A percentile compares a stretch with the other conserved stretches of the same genome.
Conservation (phyloP, 2,797 vertebrate genomes). For the Tamandua tetradactyla region DNA sequence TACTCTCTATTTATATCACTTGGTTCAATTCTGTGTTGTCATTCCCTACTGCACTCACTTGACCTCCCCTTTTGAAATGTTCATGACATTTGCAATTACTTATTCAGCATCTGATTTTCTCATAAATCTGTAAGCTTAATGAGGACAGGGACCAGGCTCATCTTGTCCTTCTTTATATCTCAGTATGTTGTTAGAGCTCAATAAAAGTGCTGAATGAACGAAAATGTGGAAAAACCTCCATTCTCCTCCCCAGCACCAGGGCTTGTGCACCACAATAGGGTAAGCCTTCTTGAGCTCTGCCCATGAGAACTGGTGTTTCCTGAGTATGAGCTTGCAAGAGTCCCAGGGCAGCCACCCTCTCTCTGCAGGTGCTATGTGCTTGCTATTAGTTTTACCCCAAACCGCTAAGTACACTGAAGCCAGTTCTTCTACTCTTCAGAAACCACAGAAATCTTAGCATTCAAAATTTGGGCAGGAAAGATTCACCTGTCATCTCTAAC, state of each 20-base stretch:
- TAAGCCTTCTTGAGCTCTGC: rapidly evolving
- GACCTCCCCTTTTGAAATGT: background rate
- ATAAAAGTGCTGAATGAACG: background rate
- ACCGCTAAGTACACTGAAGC: background rate
- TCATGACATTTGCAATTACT: background rate
- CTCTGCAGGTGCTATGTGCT: background rate
- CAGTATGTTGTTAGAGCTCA: background rate
- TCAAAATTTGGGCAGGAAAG: background rate
- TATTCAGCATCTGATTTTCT: background rate
- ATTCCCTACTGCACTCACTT: background rate
- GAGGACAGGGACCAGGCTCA: rapidly evolving
- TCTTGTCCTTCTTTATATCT: background rate
- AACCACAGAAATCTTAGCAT: background rate
- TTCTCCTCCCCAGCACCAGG: rapidly evolving
- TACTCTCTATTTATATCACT: background rate
- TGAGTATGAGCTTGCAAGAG: background rate
- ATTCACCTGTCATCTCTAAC: background rate
- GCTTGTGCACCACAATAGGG: rapidly evolving
- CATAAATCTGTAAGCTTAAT: background rate
- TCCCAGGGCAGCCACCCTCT: rapidly evolving
- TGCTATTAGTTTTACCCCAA: background rate
- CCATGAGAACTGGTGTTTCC: background rate
- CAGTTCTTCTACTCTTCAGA: background rate
- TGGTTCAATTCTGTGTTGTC: background rate
- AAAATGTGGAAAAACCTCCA: background rate